Conservation (phyloP, 2,888 invertebrate genomes). For the Spicauda simplicius region DNA sequence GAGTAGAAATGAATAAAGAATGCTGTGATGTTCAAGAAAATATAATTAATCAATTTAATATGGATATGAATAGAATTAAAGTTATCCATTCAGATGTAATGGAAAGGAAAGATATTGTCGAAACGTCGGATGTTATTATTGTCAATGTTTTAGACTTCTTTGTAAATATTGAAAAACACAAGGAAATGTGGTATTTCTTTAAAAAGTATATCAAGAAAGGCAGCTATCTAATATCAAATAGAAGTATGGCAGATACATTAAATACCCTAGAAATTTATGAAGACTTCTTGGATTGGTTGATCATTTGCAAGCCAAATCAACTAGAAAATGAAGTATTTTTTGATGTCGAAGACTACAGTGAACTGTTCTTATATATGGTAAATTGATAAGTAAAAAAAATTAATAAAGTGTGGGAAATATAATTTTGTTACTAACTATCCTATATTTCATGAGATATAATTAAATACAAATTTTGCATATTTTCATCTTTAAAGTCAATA, state of each 20-base stretch:
- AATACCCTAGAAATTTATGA: constrained; percentile 74
- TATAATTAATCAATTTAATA: constrained; percentile 80
- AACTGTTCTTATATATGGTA: constrained; percentile 71
- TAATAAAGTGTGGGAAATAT: background rate
- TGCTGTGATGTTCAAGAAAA: constrained; percentile 86
- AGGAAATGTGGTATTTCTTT: constrained; percentile 86
- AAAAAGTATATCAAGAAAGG: constrained; percentile 81
- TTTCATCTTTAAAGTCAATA: too few species aligned
- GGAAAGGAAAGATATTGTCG: constrained; percentile 79
- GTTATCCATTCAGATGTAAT: constrained; percentile 85
- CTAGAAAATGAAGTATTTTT: constrained; percentile 75
- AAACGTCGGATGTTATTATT: constrained; percentile 85
- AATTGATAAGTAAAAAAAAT: constrained; percentile 59
- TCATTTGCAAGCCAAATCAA: constrained; percentile 68
- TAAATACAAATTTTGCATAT: too few species aligned
- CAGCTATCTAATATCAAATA: constrained; percentile 84
- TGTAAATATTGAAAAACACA: constrained; percentile 83
- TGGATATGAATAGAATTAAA: constrained; percentile 79
- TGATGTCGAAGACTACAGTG: constrained; percentile 68
- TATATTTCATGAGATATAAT: too few species aligned
- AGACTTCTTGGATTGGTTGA: constrained; percentile 77
- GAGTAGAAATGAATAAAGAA: constrained; percentile 89
- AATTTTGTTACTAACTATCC: background rate
- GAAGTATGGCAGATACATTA: constrained; percentile 83
- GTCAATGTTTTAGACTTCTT: constrained; percentile 90